Conservation (phyloP, 1,140 invertebrate genomes). For the Eufriesea mexicana region DNA sequence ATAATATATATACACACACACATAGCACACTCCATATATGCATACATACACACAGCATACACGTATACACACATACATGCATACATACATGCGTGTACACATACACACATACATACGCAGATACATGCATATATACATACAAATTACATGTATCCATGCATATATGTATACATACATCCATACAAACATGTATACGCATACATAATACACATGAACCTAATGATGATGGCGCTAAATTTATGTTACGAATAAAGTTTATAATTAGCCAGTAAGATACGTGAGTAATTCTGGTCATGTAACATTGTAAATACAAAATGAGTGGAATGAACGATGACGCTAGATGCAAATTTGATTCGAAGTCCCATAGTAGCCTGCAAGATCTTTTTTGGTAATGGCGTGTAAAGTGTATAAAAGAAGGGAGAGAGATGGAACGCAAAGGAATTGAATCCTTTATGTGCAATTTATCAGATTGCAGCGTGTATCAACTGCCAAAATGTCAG, state of each 20-base stretch:
- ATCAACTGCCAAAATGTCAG: conserved; percentile 28
- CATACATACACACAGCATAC: conserved; percentile 30
- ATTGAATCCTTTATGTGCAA: conserved; percentile 30
- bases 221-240: conserved; percentile 69
- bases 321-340: conserved; percentile 47
- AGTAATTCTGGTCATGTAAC: conserved; percentile 79
- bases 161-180: conserved; percentile 11
- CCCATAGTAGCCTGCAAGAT: conserved; percentile 49
- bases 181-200: conserved; percentile 21
- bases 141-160: conserved; percentile 16
- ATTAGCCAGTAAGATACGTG: conserved; percentile 74
- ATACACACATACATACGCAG: conserved; percentile 29
- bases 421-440: background rate
- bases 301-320: conserved; percentile 73
- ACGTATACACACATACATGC: conserved; percentile 8
- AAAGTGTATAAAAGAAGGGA: conserved; percentile 50
- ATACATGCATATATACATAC: conserved; percentile 32
- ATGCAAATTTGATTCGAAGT: conserved; percentile 46
- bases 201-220: conserved; percentile 38
- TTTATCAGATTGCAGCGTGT: background rate
- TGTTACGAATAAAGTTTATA: conserved; percentile 73
- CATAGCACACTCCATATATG: conserved; percentile 40
- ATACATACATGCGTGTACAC: conserved; percentile 32
- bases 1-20: conserved; percentile 60
- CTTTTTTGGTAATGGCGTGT: conserved; percentile 44